These are phyloP conservation scores for Papilio machaon DNA, from an alignment of 1,140 invertebrate genomes.

Conservation along the genomic window DNA sequence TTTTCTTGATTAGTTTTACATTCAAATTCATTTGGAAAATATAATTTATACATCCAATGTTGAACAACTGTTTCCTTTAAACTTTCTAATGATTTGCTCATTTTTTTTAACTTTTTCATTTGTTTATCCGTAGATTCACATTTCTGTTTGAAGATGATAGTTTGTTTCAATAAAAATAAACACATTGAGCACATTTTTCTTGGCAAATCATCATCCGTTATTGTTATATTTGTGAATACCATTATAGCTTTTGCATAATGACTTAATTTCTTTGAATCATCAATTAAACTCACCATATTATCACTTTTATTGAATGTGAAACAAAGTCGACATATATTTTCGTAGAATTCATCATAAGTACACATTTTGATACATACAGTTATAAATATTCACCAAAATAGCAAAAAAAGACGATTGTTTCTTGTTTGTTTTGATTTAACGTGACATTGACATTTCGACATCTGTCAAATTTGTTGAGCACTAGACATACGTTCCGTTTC, in stretches of 20 bases:
- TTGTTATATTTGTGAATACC: conserved; percentile 58
- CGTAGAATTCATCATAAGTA: conserved; percentile 54
- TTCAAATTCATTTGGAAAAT: conserved; percentile 50
- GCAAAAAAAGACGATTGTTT: neutral
- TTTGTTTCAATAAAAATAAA: conserved; percentile 60
- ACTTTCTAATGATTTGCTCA: conserved; percentile 27
- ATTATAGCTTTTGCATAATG: conserved; percentile 60
- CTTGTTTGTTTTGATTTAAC: conserved; percentile 4
- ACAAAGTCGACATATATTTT: conserved; percentile 68
- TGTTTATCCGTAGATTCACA: conserved; percentile 62
- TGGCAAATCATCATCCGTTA: conserved; percentile 62
- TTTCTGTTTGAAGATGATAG: conserved; percentile 66
- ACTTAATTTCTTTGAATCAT: conserved; percentile 59
- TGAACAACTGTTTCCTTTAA: conserved; percentile 58
- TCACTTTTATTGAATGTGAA: conserved; percentile 53
- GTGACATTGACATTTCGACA: neutral
- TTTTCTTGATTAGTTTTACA: neutral
- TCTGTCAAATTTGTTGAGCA: neutral
- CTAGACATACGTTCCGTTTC: neutral
- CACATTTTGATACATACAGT: conserved; percentile 23
- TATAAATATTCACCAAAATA: neutral
- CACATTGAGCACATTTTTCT: conserved; percentile 65
- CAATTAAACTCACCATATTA: conserved; percentile 65
- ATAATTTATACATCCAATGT: conserved; percentile 54
- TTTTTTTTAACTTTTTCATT: conserved; percentile 45